Evolutionary conservation across 2,113 vertebrate species (phyloP), one percentile per base, ranked within the genome.

Genomic region (Oryzias curvinotus): DNA sequence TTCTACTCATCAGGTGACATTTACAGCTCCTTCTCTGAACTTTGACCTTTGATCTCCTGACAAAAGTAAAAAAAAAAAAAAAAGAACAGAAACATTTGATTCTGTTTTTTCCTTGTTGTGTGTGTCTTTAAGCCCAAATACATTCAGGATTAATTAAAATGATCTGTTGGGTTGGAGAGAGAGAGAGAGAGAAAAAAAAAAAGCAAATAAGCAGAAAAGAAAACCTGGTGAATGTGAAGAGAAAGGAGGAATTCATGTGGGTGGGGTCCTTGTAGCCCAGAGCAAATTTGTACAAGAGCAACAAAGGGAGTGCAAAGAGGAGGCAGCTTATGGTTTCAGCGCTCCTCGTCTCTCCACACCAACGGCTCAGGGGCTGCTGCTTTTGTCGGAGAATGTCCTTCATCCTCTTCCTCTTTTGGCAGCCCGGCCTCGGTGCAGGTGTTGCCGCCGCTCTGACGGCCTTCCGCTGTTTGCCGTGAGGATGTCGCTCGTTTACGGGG

Each of bases 271-370:
- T 52, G 65, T 68, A 78, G 73, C 85, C 82, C 73, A 77, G 64
- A 88, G 85, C 85, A 88, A 88, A 91, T 91, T 89, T 91, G 88
- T 87, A 80, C 79, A 87, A 59, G 58, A 66, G 60, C 77, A 88
- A 90, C 88, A 90, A 90, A 86, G 78, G 77, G 57, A 68, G 73
- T 52, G 80, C 77, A 78, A 77, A 75, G 86, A 85, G 79, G 60
- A 73, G 66, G 17, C 25, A 85, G 82, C 80, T 91, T 87, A 73
- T 45, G 62, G 70, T 81, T 72, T 89, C 81, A 74, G 68, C 45
- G 14, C 67, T 63, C 78, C 45, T 73, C 83, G 82, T 86, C 80
- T 87, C 73, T 19, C 77, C 71, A 82, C 84, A 75, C 83, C 90
- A 91, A 88, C 86, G 87, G 89, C 89, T 88, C 87, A 81, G 84